A percentile compares a stretch with the other conserved stretches of the same genome.
phyloP scores from a whole-genome alignment of 2,888 invertebrate species.

The Phortica okadai region DNA sequence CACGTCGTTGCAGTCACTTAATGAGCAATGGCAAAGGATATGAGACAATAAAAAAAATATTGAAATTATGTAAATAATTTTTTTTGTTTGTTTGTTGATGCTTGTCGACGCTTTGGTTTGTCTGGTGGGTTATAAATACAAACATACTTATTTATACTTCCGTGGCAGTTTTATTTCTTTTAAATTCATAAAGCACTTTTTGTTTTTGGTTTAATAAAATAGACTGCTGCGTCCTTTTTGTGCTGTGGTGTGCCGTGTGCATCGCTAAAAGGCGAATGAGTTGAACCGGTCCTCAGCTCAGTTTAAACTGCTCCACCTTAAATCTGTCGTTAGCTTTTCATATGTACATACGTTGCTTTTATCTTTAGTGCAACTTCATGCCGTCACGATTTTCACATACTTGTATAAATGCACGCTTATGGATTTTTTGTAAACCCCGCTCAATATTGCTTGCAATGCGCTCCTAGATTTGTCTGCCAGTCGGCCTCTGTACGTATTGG shows the following conservation, averaged over 20 bases:
- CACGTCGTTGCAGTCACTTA: conserved; percentile 31
- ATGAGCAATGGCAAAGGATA: conserved; percentile 40
- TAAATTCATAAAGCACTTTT: neutral
- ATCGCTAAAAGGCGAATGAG: neutral
- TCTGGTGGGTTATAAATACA: neutral
- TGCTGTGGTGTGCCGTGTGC: neutral
- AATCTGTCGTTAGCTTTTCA: neutral
- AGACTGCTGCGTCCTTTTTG: neutral
- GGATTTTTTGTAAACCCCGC: neutral
- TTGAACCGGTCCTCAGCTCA: neutral
- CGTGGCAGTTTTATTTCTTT: neutral
- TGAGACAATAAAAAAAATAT: neutral
- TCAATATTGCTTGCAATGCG: neutral
- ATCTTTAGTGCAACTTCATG: conserved; percentile 68
- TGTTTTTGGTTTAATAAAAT: neutral
- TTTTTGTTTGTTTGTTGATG: conserved; percentile 36
- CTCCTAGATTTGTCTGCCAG: neutral
- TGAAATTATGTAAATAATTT: conserved; percentile 67
- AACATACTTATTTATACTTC: neutral
- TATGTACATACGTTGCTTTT: conserved; percentile 6
- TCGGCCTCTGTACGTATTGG: conserved; percentile 53
- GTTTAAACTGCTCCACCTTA: conserved; percentile 18
- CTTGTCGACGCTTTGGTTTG: neutral
- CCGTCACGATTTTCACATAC: conserved; percentile 60
- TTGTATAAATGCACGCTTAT: neutral